These are phyloP conservation scores for Hydrophis major DNA, from an alignment of 2,797 vertebrate genomes.

Conservation along the genomic window DNA sequence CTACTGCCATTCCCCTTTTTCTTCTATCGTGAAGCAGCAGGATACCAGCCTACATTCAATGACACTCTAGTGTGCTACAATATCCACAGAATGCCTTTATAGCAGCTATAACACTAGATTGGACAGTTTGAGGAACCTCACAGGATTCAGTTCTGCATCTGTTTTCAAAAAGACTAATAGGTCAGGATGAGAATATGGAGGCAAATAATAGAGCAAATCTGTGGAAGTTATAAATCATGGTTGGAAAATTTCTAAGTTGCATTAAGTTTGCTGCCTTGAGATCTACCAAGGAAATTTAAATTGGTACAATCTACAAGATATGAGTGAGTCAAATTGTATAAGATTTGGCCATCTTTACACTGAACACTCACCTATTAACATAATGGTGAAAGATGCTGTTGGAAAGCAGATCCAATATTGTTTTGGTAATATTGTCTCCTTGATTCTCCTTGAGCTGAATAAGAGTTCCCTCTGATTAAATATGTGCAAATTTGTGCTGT, in stretches of 20 bases:
- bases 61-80: not conserved
- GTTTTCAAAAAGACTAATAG: not conserved
- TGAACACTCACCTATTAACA: not conserved
- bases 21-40: not conserved
- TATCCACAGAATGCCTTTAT: not conserved
- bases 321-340: not conserved
- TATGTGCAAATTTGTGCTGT: not conserved
- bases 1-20: not conserved
- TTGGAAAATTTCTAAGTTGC: not conserved
- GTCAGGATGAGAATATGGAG: not conserved
- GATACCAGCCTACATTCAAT: not conserved
- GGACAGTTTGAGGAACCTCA: not conserved
- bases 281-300: not conserved
- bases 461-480: not conserved
- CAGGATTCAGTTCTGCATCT: not conserved
- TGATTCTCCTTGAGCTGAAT: not conserved
- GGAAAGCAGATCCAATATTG: not conserved
- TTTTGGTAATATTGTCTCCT: not conserved
- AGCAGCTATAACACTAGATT: not conserved
- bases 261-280: not conserved
- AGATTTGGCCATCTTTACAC: not conserved
- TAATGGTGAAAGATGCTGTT: not conserved
- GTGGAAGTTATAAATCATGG: not conserved
- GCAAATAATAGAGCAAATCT: not conserved
- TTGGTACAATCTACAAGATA: not conserved